Percentiles rank a stretch among this genome's conserved stretches.
phyloP scores from a whole-genome alignment of 2,113 vertebrate species.

The Pleuronectes platessa region DNA sequence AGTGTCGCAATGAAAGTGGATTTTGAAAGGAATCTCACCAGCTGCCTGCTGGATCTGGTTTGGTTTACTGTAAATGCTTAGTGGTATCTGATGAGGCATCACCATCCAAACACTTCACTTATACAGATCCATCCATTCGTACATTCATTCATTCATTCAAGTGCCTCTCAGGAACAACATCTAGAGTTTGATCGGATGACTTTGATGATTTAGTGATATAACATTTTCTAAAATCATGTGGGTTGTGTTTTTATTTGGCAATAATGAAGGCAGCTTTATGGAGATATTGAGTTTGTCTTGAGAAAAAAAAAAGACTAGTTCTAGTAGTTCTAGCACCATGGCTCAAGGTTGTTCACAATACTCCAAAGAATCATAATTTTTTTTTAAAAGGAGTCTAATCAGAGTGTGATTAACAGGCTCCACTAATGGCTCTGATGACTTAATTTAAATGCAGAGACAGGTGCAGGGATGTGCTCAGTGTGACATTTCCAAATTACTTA shows the following conservation, averaged over 20 bases:
- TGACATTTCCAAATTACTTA: slow-evolving; percentile 36
- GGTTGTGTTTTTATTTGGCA: not conserved
- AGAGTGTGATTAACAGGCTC: slow-evolving; percentile 54
- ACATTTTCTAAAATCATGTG: not conserved
- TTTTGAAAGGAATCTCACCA: not conserved
- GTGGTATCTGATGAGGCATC: not conserved
- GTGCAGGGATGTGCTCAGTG: slow-evolving; percentile 41
- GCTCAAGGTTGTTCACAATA: slow-evolving; percentile 30
- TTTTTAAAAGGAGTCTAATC: slow-evolving; percentile 35
- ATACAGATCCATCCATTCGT: too few relatives aligned
- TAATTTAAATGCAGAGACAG: slow-evolving; percentile 75
- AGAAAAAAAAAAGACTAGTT: slow-evolving; percentile 18
- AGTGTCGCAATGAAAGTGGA: slow-evolving; percentile 1
- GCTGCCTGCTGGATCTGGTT: not conserved
- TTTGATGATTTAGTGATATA: too few relatives aligned
- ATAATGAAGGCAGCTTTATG: not conserved
- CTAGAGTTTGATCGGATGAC: too few relatives aligned
- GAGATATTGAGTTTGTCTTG: slow-evolving; percentile 4
- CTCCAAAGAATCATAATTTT: slow-evolving; percentile 15
- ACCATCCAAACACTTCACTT: not conserved
- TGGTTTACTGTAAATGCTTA: not conserved
- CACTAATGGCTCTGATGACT: slow-evolving; percentile 65
- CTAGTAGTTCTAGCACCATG: not conserved
- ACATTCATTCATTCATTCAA: too few relatives aligned
- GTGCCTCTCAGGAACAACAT: too few relatives aligned